Evolutionary conservation across 1,140 invertebrate genomes (phyloP).

Genomic region (Xylocopa sonorina): DNA sequence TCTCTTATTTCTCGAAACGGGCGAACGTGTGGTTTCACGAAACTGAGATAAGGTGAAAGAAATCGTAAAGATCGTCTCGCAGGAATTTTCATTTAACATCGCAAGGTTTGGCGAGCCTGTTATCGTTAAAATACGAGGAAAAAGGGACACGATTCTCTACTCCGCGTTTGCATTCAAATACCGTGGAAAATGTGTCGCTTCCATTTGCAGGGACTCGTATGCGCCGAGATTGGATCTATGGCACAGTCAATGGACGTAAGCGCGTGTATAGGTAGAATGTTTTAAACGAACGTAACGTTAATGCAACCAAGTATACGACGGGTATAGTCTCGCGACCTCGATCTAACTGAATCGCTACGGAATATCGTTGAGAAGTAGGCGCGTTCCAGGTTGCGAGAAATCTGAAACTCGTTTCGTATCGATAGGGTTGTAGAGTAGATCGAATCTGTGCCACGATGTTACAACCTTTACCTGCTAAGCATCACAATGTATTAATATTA

Average conservation of each 20-base stretch:
- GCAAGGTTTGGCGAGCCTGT: not conserved
- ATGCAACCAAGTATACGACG: not conserved
- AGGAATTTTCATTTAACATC: no score
- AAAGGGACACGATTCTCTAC: not conserved
- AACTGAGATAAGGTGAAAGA: no score
- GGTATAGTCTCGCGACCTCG: not conserved
- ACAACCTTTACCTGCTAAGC: slow-evolving; percentile 1
- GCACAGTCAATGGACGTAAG: not conserved
- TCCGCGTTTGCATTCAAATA: not conserved
- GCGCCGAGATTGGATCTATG: slow-evolving; percentile 3
- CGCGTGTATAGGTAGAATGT: not conserved
- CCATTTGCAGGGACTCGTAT: not conserved
- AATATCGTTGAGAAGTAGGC: not conserved
- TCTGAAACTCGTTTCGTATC: not conserved
- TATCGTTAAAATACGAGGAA: not conserved
- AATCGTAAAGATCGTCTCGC: no score
- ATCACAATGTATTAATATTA: not conserved
- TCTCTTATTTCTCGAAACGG: not conserved
- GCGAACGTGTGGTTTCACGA: no score
- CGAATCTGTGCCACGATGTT: slow-evolving; percentile 4
- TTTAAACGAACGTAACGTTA: slow-evolving; percentile 14
- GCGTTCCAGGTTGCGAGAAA: not conserved
- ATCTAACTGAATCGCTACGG: not conserved
- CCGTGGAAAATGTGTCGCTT: slow-evolving; percentile 6
- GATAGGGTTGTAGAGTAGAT: not conserved